Percentiles rank a stretch among this genome's conserved stretches.
Evolutionary conservation across 2,113 vertebrate species (phyloP).

Genomic region (Bos indicus): DNA sequence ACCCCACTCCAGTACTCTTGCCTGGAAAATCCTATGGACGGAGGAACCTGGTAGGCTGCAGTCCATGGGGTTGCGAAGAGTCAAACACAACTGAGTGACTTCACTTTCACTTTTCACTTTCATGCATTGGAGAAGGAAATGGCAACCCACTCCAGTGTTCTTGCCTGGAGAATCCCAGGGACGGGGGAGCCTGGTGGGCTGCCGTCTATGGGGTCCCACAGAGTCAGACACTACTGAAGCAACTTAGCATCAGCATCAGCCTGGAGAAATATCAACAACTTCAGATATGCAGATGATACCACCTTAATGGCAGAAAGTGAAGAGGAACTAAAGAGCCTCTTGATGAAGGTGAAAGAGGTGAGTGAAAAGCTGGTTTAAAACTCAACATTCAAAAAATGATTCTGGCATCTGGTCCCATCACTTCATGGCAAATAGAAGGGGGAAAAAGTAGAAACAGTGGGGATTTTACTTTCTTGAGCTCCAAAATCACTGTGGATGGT

Average conservation of each 20-base stretch:
- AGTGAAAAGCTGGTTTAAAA: background rate
- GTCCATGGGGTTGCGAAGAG: no score
- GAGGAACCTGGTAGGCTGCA: no score
- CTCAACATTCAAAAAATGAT: background rate
- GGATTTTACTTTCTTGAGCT: background rate
- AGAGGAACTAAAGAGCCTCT: background rate
- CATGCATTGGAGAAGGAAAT: no score
- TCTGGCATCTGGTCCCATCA: background rate
- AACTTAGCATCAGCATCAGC: background rate
- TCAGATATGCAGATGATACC: background rate
- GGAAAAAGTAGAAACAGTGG: background rate
- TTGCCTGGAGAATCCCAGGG: no score
- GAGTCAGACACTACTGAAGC: no score
- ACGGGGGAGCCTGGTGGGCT: no score
- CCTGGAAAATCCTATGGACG: no score
- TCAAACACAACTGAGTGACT: no score
- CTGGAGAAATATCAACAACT: background rate
- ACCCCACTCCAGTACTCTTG: no score
- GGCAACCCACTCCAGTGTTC: no score
- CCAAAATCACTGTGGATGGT: background rate
- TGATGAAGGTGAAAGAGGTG: background rate
- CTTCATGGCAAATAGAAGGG: background rate
- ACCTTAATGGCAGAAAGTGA: background rate
- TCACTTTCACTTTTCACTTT: no score
- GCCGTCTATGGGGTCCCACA: no score